A percentile compares a stretch with the other conserved stretches of the same genome.
These are phyloP conservation scores for Enteromius thamalakanensis DNA, from an alignment of 2,797 vertebrate genomes.

Conservation along the genomic window DNA sequence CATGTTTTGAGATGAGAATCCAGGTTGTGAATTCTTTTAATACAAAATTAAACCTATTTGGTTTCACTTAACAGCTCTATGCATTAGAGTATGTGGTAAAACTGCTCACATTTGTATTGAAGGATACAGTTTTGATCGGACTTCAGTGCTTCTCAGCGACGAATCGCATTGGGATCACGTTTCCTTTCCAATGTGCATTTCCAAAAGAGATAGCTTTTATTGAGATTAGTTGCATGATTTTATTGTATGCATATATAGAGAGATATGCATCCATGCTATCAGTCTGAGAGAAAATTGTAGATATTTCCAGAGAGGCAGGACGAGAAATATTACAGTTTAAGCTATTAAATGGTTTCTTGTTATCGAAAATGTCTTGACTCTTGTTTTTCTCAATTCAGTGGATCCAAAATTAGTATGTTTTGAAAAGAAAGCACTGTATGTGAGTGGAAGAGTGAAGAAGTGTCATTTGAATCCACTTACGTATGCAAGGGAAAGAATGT, in stretches of 20 bases:
- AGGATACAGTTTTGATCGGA: not conserved
- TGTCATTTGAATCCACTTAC: constrained; percentile 66
- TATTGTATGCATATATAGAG: constrained; percentile 4
- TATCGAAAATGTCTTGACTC: constrained; percentile 4
- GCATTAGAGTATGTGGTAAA: constrained; percentile 2
- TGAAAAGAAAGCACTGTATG: constrained; percentile 63
- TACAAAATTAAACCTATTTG: constrained; percentile 37
- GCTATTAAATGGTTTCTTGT: constrained; percentile 36
- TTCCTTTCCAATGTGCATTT: constrained; percentile 16
- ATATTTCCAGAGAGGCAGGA: constrained; percentile 2
- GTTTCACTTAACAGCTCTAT: not conserved
- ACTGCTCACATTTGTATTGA: not conserved
- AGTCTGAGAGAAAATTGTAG: constrained; percentile 8
- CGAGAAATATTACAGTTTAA: not conserved
- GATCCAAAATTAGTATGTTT: constrained; percentile 44
- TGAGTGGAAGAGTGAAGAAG: constrained; percentile 57
- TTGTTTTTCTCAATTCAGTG: constrained; percentile 37
- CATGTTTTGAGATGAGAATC: not conserved
- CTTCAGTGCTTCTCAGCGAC: not conserved
- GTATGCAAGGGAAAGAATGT: constrained; percentile 68
- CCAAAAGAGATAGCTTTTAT: constrained; percentile 12
- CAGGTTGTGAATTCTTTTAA: constrained; percentile 62
- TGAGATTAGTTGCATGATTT: constrained; percentile 32
- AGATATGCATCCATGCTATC: constrained; percentile 18
- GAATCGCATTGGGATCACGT: not conserved